A percentile compares a stretch with the other conserved stretches of the same genome.
Conservation (phyloP, 1,140 invertebrate species). For the Drosophila ohnishii region DNA sequence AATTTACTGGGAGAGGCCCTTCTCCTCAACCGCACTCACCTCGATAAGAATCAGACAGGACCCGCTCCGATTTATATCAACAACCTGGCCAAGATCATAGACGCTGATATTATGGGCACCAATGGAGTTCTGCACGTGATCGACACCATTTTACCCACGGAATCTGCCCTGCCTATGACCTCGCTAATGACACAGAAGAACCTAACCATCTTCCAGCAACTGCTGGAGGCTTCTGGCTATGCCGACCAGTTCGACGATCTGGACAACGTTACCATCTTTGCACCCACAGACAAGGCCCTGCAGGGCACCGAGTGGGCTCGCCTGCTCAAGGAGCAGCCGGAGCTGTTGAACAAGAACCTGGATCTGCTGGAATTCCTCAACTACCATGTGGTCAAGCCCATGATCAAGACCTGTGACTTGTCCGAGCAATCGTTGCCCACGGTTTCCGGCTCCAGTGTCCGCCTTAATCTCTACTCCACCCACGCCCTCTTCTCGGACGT, state of each 20-base stretch:
- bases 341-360: slow-evolving; percentile 79
- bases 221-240: slow-evolving; percentile 85
- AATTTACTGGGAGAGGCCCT: slow-evolving; percentile 85
- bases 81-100: slow-evolving; percentile 82
- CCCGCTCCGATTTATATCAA: slow-evolving; percentile 82
- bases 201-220: slow-evolving; percentile 83
- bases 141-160: slow-evolving; percentile 87
- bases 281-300: slow-evolving; percentile 87
- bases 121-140: slow-evolving; percentile 89
- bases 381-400: slow-evolving; percentile 85
- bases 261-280: slow-evolving; percentile 86
- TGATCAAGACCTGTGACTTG: slow-evolving; percentile 84
- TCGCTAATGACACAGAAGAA: slow-evolving; percentile 83
- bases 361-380: slow-evolving; percentile 84
- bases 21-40: slow-evolving; percentile 83
- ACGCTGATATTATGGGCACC: slow-evolving; percentile 85
- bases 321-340: slow-evolving; percentile 80
- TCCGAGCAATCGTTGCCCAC: slow-evolving; percentile 84
- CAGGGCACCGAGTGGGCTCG: slow-evolving; percentile 79
- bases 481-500: slow-evolving; percentile 84
- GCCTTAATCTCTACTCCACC: slow-evolving; percentile 86
- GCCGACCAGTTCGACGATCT: slow-evolving; percentile 85
- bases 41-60: slow-evolving; percentile 41
- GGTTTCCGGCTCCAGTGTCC: slow-evolving; percentile 83
- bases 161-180: slow-evolving; percentile 83